Evolutionary conservation across 2,113 vertebrate genomes (phyloP), one percentile per base, ranked within the genome.

Genomic region (Malurus elegans): DNA sequence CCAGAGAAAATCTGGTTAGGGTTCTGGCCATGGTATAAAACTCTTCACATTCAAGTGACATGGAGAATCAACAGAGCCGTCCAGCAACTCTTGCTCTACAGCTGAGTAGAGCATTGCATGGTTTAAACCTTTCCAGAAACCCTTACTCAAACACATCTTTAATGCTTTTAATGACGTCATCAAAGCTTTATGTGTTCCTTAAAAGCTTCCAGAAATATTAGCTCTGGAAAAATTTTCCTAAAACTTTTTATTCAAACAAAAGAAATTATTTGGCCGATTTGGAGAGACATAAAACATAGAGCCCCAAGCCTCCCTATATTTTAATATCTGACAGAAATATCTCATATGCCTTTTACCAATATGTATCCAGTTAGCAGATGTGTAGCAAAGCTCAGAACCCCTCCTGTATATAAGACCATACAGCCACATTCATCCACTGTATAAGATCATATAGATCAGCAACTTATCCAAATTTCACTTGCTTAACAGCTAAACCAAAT

Each of bases 151-250:
- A 73, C 45, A 62, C 42, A 70, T 66, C 51, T 85, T 91, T 54
- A 45, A 45, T 60, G 36, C 34, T 62, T 90, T 47, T 51, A 90
- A 45, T 86, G 69, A 88, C 3, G 2, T 67, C 70, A 93, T 32
- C 71, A 95, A 93, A 93, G 26, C 10, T 90, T 86, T 87, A 78
- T 42, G 31, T 18, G n/a, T 62, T 94, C 51, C 71, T 84, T 94
- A 86, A 92, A 94, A 84, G 18, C 48, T 94, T 78, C 64, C 86
- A 92, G 56, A 88, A 88, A 84, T 58, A 31, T 36, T 83, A 89
- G 26, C 51, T 80, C 71, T 86, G 71, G 64, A 95, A 92, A 60
- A 87, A 83, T 47, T 86, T 92, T 79, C 32, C 50, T 76, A 19
- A 31, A 90, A 51, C 6, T 15, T 75, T 79, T 76, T 74, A 79